phyloP scores from a whole-genome alignment of 2,888 invertebrate genomes.

The Atrina japonica region DNA sequence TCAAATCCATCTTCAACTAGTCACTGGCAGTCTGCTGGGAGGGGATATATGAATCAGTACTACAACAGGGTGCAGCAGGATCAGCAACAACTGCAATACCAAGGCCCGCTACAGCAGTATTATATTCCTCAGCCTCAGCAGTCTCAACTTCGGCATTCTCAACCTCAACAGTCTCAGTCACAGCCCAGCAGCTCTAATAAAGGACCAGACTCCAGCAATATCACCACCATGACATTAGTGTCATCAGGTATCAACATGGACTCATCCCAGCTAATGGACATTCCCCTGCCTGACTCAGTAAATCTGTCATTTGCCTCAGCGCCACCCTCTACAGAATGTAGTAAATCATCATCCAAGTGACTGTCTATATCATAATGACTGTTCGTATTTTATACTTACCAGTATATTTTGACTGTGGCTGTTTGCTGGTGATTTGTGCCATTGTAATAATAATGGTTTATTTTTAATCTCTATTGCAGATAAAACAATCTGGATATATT shows the following conservation, averaged over 20 bases:
- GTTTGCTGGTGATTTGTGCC: background rate
- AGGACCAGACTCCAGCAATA: slow-evolving; percentile 2
- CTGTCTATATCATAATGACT: slow-evolving; percentile 2
- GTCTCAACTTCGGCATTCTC: too few species aligned
- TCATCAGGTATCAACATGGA: slow-evolving; percentile 4
- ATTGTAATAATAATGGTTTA: too few species aligned
- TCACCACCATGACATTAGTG: slow-evolving; percentile 4
- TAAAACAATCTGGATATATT: too few species aligned
- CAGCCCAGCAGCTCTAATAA: slow-evolving; percentile 2
- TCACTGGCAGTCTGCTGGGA: slow-evolving; percentile 4
- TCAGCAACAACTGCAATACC: slow-evolving; percentile 1
- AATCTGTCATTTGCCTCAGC: slow-evolving; percentile 2
- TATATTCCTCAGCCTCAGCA: slow-evolving; percentile 1
- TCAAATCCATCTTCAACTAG: slow-evolving; percentile 2
- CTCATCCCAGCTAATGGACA: background rate
- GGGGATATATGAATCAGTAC: slow-evolving; percentile 2
- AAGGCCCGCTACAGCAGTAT: slow-evolving; percentile 2
- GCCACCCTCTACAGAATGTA: slow-evolving; percentile 1
- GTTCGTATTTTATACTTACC: slow-evolving; percentile 1
- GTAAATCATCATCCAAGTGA: background rate
- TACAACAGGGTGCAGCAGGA: slow-evolving; percentile 4
- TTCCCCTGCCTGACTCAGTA: slow-evolving; percentile 2
- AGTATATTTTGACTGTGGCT: slow-evolving; percentile 1
- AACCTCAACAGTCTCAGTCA: too few species aligned
- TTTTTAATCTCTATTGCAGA: too few species aligned